Evolutionary conservation across 1,140 invertebrate species (phyloP).

Genomic region (Orussus abietinus): DNA sequence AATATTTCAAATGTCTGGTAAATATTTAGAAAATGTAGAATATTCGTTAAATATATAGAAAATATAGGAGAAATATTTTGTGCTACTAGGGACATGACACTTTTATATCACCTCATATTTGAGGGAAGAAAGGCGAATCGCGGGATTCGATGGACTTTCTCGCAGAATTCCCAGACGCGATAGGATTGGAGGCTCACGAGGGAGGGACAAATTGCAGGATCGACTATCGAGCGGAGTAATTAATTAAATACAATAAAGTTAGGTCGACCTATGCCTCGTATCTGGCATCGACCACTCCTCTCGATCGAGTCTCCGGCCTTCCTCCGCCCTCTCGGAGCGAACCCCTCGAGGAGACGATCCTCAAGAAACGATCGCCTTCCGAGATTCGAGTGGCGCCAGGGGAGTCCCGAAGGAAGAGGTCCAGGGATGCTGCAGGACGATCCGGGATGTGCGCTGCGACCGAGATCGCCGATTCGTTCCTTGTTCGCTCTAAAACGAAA

Average conservation of each 20-base stretch:
- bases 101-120: too few species aligned
- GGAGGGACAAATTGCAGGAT: slow-evolving; percentile 39
- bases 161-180: too few species aligned
- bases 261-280: slow-evolving; percentile 38
- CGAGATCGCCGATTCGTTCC: neutral
- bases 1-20: too few species aligned
- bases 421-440: slow-evolving; percentile 2
- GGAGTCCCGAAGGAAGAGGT: slow-evolving; percentile 10
- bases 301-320: too few species aligned
- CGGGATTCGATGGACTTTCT: too few species aligned
- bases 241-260: slow-evolving; percentile 45
- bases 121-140: too few species aligned
- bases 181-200: too few species aligned
- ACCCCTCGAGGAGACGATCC: slow-evolving; percentile 15
- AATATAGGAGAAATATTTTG: too few species aligned
- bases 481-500: neutral
- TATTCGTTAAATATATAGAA: too few species aligned
- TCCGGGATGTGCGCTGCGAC: slow-evolving; percentile 11
- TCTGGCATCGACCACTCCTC: slow-evolving; percentile 40
- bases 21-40: too few species aligned
- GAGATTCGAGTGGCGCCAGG: slow-evolving; percentile 11
- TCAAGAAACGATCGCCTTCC: slow-evolving; percentile 12
- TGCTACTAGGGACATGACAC: too few species aligned
- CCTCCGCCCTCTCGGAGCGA: slow-evolving; percentile 21
- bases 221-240: slow-evolving; percentile 37